A percentile compares a stretch with the other conserved stretches of the same genome.
Conservation (phyloP, 2,888 invertebrate species). For the Orthosia gracilis region DNA sequence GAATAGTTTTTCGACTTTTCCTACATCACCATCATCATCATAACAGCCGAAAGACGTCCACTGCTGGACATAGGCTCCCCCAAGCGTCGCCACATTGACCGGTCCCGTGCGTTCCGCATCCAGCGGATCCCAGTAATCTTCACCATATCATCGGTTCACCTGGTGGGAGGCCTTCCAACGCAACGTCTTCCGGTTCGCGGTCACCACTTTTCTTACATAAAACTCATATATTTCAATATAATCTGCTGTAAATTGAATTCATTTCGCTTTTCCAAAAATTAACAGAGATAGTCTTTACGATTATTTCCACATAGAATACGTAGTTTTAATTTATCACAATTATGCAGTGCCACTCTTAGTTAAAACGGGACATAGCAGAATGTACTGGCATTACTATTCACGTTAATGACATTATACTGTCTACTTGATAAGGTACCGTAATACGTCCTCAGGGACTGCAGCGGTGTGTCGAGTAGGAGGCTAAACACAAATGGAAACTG, state of each 20-base stretch:
- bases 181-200: too few species aligned
- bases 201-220: too few species aligned
- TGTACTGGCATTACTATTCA: background rate
- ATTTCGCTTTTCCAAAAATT: background rate
- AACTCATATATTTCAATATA: background rate
- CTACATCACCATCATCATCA: too few species aligned
- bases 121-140: too few species aligned
- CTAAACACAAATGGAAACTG: background rate
- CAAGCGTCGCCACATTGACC: too few species aligned
- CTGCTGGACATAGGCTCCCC: too few species aligned
- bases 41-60: too few species aligned
- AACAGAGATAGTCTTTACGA: background rate
- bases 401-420: background rate
- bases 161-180: too few species aligned
- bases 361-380: background rate
- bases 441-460: background rate
- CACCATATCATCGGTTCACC: too few species aligned
- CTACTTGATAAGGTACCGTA: background rate
- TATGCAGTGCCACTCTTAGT: background rate
- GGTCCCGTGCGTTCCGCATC: too few species aligned
- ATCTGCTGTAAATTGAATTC: background rate
- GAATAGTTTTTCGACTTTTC: too few species aligned
- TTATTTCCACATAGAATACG: background rate
- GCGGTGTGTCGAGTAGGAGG: background rate
- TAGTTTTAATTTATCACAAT: background rate